Evolutionary conservation across 2,888 invertebrate genomes (phyloP).

Genomic region (Hydropsyche betteni): DNA sequence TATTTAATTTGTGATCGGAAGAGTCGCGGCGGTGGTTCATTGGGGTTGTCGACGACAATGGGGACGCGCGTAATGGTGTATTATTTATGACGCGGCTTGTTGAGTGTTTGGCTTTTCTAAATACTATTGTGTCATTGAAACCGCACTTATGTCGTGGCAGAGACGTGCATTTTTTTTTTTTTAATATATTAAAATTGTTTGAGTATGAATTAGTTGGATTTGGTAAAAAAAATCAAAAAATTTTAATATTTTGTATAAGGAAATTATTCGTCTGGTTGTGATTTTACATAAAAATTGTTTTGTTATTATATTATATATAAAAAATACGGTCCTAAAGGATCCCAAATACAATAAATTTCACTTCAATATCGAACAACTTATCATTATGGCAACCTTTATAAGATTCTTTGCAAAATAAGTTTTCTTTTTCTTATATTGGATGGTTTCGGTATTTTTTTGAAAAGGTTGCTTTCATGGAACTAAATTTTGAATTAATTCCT

Average conservation of each 20-base stretch:
- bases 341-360: no score
- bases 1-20: constrained; percentile 44
- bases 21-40: background rate
- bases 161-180: constrained; percentile 2
- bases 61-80: constrained; percentile 44
- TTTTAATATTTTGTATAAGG: background rate
- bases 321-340: no score
- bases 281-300: no score
- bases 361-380: no score
- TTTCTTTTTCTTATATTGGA: no score
- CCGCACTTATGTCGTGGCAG: constrained; percentile 36
- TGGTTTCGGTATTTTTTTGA: no score
- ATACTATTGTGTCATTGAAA: constrained; percentile 47
- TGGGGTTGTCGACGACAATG: constrained; percentile 31
- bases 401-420: no score
- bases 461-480: no score
- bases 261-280: no score
- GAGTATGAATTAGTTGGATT: background rate
- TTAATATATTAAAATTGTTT: background rate
- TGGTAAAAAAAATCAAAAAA: background rate
- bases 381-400: no score
- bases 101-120: constrained; percentile 49
- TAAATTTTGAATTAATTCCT: no score
- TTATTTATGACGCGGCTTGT: constrained; percentile 49
- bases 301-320: no score